Evolutionary conservation across 2,797 vertebrate species (phyloP), one percentile per base, ranked within the genome.

Genomic region (Tapirus indicus): DNA sequence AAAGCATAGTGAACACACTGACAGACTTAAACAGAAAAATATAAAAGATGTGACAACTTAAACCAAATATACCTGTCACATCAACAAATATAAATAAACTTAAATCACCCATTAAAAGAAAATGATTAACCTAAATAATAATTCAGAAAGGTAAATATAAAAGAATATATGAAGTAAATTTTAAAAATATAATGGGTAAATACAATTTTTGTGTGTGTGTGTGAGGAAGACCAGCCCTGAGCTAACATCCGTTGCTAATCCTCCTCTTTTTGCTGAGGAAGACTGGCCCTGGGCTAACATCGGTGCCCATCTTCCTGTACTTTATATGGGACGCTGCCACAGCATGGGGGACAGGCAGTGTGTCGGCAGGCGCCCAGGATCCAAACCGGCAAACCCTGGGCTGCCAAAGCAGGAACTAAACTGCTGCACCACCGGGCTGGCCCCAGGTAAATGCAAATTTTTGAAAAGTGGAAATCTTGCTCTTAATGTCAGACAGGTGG

Each of bases 71-170:
- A 49, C 71, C 14, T 27, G 3, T 44, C 64, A 86, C 29, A 47
- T 85, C 35, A 16, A 54, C 60, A 85, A 66, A 44, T 62, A 60
- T 29, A 86, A 56, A 56, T 47, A 16, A 35, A 7, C 21, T 86
- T 86, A 77, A 85, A 44, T 93, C 47, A 56, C 35, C 60, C 35
- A 68, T 64, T 64, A 86, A 71, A 85, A 75, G 58, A 77, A 86
- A 86, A 78, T 68, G 29, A 74, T 78, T 93, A 49, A 58, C 38
- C 29, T 62, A 78, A 93, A 86, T 23, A 93, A 38, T 78, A 87
- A 86, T 49, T 87, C 74, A 71, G 83, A 71, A 69, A 87, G 32
- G 62, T 49, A 60, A 54, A 60, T 56, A 64, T 25, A 66, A 85
- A 54, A 66, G 14, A 54, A 74, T 56, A 77, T 35, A 77, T 9